phyloP scores from a whole-genome alignment of 1,140 invertebrate genomes.

The Himalopsyche phryganea region DNA sequence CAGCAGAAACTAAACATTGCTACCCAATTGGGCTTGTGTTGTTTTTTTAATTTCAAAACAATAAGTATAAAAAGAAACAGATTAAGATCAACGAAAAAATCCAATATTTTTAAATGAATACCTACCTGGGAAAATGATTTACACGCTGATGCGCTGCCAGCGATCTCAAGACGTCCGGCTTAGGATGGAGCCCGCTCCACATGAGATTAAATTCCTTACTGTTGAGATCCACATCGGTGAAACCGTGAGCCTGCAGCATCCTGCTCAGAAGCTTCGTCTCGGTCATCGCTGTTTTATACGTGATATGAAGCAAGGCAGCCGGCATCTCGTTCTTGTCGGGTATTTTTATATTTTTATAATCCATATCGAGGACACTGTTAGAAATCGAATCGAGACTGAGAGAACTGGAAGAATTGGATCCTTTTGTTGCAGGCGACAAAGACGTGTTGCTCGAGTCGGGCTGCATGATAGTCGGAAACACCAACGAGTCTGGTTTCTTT shows the following conservation, averaged over 20 bases:
- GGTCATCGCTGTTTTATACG: constrained; percentile 76
- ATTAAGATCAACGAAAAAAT: no score
- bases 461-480: not conserved
- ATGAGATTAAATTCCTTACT: constrained; percentile 80
- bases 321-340: constrained; percentile 56
- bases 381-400: constrained; percentile 9
- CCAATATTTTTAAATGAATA: no score
- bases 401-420: constrained; percentile 1
- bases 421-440: constrained; percentile 1
- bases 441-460: not conserved
- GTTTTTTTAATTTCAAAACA: no score
- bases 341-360: constrained; percentile 37
- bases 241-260: constrained; percentile 69
- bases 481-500: not conserved
- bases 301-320: constrained; percentile 69
- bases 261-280: constrained; percentile 74
- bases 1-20: no score
- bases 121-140: constrained; percentile 92
- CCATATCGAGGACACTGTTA: constrained; percentile 14
- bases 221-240: constrained; percentile 61
- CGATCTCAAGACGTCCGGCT: constrained; percentile 78
- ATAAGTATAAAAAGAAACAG: no score
- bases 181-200: constrained; percentile 89
- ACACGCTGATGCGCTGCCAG: constrained; percentile 83
- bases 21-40: no score